Evolutionary conservation across 2,113 vertebrate species (phyloP).

Genomic region (Lophura nycthemera): DNA sequence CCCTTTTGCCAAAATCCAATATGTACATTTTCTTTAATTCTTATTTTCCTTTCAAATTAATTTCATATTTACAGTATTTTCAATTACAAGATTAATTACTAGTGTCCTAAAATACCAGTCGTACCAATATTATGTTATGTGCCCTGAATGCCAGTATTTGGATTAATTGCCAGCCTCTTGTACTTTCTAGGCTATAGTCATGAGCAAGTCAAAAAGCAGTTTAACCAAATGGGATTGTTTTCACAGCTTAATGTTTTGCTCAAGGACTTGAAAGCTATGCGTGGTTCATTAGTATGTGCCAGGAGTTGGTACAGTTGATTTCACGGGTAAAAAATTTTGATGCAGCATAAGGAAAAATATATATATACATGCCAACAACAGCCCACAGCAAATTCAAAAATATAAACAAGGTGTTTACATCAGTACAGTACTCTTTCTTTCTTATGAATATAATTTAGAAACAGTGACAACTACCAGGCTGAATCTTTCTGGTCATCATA

Average conservation of each 20-base stretch:
- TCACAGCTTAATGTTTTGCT: slow-evolving; percentile 71
- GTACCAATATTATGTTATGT: not conserved
- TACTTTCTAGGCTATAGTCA: slow-evolving; percentile 34
- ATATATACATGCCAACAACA: slow-evolving; percentile 1
- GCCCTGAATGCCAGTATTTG: not conserved
- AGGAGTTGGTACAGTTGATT: slow-evolving; percentile 82
- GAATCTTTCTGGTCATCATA: slow-evolving; percentile 9
- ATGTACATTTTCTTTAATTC: not conserved
- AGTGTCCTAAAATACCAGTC: not conserved
- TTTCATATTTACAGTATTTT: not conserved
- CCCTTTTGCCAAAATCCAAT: not conserved
- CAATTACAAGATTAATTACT: not conserved
- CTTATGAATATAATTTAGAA: slow-evolving; percentile 3
- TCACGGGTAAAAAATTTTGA: slow-evolving; percentile 79
- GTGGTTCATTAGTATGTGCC: slow-evolving; percentile 80
- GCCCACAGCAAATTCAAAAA: slow-evolving; percentile 5
- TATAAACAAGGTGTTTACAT: slow-evolving; percentile 11
- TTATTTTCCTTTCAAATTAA: not conserved
- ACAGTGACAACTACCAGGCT: slow-evolving; percentile 3
- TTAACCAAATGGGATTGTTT: slow-evolving; percentile 80
- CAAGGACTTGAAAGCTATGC: slow-evolving; percentile 73
- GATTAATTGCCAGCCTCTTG: slow-evolving; percentile 74
- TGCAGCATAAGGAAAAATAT: slow-evolving; percentile 26
- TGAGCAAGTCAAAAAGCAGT: slow-evolving; percentile 72
- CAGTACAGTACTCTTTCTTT: slow-evolving; percentile 3